Conservation (phyloP, 2,888 invertebrate genomes). For the Drosophila quasianomalipes region DNA sequence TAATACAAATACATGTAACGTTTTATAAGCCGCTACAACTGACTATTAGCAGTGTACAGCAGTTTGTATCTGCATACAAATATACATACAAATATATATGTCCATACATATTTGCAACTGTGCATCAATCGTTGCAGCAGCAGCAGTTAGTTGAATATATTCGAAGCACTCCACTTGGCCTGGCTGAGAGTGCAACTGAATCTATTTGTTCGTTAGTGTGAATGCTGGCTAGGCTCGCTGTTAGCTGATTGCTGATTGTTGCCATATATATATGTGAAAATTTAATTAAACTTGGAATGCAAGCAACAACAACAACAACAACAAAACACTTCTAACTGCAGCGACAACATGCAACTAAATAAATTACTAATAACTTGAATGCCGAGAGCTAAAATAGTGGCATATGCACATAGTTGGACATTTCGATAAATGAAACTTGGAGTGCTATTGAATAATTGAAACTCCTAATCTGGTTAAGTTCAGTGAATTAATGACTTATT, state of each 20-base stretch:
- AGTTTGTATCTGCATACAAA: slow-evolving; percentile 4
- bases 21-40: slow-evolving; percentile 77
- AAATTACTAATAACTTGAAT: slow-evolving; percentile 12
- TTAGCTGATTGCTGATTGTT: slow-evolving; percentile 66
- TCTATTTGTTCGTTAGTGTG: slow-evolving; percentile 25
- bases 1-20: slow-evolving; percentile 83
- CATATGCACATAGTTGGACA: not conserved
- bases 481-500: not conserved
- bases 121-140: slow-evolving; percentile 6
- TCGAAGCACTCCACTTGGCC: slow-evolving; percentile 1
- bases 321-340: slow-evolving; percentile 27
- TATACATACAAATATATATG: not conserved
- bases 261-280: slow-evolving; percentile 48
- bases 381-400: not conserved
- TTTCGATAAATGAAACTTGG: not conserved
- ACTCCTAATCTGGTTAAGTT: not conserved
- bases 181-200: slow-evolving; percentile 33
- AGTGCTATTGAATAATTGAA: not conserved
- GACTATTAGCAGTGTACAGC: slow-evolving; percentile 50
- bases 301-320: slow-evolving; percentile 1
- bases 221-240: slow-evolving; percentile 25
- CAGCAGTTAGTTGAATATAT: slow-evolving; percentile 5
- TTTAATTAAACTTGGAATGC: slow-evolving; percentile 73
- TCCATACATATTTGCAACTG: not conserved
- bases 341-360: slow-evolving; percentile 1